Conservation (phyloP, 2,113 vertebrate genomes). For the Ochotona princeps region DNA sequence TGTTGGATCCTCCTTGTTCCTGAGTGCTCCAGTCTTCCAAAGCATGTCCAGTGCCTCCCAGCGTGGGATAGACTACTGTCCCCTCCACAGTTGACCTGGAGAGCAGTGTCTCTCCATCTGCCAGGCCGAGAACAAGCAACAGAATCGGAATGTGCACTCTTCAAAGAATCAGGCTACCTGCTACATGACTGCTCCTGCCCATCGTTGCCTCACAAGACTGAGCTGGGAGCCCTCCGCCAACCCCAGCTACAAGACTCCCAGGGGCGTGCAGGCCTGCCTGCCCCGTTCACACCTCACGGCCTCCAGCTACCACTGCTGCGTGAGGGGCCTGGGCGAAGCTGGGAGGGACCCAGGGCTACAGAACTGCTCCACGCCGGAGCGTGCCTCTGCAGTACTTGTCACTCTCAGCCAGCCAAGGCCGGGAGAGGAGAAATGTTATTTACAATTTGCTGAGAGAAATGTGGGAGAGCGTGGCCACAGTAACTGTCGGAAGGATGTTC, state of each 20-base stretch:
- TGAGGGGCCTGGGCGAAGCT: too few relatives aligned
- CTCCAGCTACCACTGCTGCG: too few relatives aligned
- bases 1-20: background rate
- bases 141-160: background rate
- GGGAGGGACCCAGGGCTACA: too few relatives aligned
- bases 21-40: background rate
- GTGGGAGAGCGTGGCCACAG: slow-evolving; percentile 19
- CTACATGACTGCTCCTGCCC: background rate
- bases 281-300: too few relatives aligned
- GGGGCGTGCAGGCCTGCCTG: too few relatives aligned
- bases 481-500: slow-evolving; percentile 31
- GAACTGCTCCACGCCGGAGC: too few relatives aligned
- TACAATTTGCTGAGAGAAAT: slow-evolving; percentile 58
- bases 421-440: slow-evolving; percentile 64
- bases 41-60: background rate
- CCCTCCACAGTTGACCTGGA: rapidly evolving
- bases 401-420: slow-evolving; percentile 68
- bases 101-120: background rate
- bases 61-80: background rate
- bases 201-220: too few relatives aligned
- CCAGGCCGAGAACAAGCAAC: background rate
- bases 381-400: slow-evolving; percentile 14
- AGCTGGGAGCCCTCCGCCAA: too few relatives aligned
- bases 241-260: too few relatives aligned
- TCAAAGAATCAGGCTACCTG: slow-evolving; percentile 21